Evolutionary conservation across 1,140 invertebrate genomes (phyloP).

Genomic region (Drosophila equinoxialis): DNA sequence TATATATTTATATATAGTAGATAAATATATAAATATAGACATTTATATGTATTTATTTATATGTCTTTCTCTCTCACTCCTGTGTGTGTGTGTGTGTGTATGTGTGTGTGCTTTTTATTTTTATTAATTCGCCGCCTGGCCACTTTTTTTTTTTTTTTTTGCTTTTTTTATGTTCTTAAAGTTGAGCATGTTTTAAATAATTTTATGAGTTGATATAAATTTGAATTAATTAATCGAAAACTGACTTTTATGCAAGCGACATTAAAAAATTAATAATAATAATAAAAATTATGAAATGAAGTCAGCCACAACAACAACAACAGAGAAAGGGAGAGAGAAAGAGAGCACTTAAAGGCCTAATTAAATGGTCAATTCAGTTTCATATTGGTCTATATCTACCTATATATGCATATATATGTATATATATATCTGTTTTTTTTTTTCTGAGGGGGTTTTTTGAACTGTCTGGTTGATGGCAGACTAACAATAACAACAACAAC

Average conservation of each 20-base stretch:
- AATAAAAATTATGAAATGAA: conserved; percentile 23
- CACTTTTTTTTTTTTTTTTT: conserved; percentile 34
- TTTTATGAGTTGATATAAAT: conserved; percentile 79
- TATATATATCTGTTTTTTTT: conserved; percentile 7
- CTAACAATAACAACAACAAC: conserved; percentile 42
- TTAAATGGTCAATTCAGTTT: conserved; percentile 21
- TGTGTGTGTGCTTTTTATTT: neutral
- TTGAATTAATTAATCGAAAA: conserved; percentile 78
- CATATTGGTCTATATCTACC: too few relatives aligned
- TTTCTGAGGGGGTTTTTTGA: conserved; percentile 12
- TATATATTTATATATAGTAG: conserved; percentile 48
- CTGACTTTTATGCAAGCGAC: conserved; percentile 70
- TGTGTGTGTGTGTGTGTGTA: neutral
- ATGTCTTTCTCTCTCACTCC: conserved; percentile 1
- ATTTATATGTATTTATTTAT: conserved; percentile 29
- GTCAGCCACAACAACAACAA: neutral
- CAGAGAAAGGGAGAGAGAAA: neutral
- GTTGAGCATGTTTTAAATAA: conserved; percentile 62
- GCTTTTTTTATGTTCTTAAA: conserved; percentile 59
- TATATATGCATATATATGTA: neutral
- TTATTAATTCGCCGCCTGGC: conserved; percentile 28
- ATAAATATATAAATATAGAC: conserved; percentile 40
- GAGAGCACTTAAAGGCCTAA: conserved; percentile 18
- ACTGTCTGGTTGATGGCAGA: conserved; percentile 63
- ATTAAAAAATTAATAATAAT: conserved; percentile 38